These are phyloP conservation scores for Drosophila crucigera DNA, from an alignment of 2,888 invertebrate genomes.

Conservation along the genomic window DNA sequence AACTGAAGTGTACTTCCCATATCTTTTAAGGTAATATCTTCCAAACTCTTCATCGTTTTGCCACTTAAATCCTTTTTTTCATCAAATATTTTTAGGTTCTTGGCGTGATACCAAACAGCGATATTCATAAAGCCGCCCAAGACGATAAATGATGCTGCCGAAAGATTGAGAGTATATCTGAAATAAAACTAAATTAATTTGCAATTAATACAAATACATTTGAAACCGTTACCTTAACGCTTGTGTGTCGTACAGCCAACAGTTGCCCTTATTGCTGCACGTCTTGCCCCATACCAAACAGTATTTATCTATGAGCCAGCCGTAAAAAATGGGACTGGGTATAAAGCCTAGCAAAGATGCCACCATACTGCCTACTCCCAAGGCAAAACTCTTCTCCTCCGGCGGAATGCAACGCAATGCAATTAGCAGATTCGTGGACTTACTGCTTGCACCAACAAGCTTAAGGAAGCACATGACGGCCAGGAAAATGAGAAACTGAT, in stretches of 20 bases:
- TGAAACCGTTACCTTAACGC: conserved; percentile 84
- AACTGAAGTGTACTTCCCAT: conserved; percentile 37
- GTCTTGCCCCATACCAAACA: conserved; percentile 91
- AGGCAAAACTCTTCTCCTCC: conserved; percentile 89
- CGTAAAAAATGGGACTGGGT: conserved; percentile 90
- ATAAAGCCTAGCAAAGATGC: conserved; percentile 89
- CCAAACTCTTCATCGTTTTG: conserved; percentile 16
- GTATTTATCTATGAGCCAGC: conserved; percentile 88
- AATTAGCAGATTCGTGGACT: conserved; percentile 87
- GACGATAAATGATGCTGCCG: conserved; percentile 87
- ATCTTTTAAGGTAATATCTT: conserved; percentile 25
- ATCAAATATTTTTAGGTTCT: conserved; percentile 89
- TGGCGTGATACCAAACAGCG: conserved; percentile 89
- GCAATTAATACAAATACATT: not conserved
- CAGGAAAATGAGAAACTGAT: conserved; percentile 86
- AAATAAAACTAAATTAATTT: conserved; percentile 6
- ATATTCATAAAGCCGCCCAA: conserved; percentile 88
- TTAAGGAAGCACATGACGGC: conserved; percentile 87
- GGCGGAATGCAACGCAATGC: conserved; percentile 88
- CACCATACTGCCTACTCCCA: conserved; percentile 88
- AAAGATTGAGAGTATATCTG: conserved; percentile 87
- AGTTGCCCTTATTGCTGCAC: conserved; percentile 89
- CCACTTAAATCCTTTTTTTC: conserved; percentile 84
- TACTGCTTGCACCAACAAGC: conserved; percentile 86
- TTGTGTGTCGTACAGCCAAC: conserved; percentile 90